A percentile compares a stretch with the other conserved stretches of the same genome.
Conservation (phyloP, 2,113 vertebrate species). For the Chloroceryle aenea region DNA sequence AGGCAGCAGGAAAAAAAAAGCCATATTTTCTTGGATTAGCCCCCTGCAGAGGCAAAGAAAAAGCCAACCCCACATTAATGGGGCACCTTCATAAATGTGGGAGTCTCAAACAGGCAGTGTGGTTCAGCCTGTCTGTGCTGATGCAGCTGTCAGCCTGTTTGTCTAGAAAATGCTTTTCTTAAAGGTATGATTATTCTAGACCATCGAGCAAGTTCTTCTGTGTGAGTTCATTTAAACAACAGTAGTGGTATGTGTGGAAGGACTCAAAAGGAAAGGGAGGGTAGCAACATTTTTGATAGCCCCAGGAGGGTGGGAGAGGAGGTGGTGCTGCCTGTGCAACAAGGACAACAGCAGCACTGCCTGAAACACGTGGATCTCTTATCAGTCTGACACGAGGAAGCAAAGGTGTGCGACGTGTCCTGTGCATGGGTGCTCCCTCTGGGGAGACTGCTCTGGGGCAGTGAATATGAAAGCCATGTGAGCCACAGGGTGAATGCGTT, state of each 20-base stretch:
- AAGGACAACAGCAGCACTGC: neutral
- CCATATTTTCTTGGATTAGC: neutral
- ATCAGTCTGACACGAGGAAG: neutral
- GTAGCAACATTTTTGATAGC: fast-evolving
- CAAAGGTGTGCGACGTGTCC: fast-evolving
- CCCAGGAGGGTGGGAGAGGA: neutral
- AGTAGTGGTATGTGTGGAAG: neutral
- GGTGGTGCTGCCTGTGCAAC: neutral
- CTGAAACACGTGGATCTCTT: neutral
- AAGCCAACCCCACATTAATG: neutral
- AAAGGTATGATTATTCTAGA: slow-evolving; percentile 68
- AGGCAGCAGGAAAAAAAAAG: neutral
- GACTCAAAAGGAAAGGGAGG: neutral
- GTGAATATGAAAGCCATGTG: neutral
- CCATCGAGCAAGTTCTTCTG: slow-evolving; percentile 47
- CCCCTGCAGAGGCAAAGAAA: slow-evolving; percentile 7
- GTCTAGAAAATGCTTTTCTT: slow-evolving; percentile 42
- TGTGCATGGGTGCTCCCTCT: neutral
- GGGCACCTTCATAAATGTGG: slow-evolving; percentile 2
- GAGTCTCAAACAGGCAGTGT: neutral
- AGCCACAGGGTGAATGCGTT: fast-evolving
- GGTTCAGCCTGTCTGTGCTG: slow-evolving; percentile 4
- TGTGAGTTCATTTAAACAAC: slow-evolving; percentile 48
- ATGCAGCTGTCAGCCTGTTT: slow-evolving; percentile 33
- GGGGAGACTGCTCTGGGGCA: neutral